Evolutionary conservation across 2,888 invertebrate genomes (phyloP), one percentile per base, ranked within the genome.

Genomic region (Priocnemis perturbator): DNA sequence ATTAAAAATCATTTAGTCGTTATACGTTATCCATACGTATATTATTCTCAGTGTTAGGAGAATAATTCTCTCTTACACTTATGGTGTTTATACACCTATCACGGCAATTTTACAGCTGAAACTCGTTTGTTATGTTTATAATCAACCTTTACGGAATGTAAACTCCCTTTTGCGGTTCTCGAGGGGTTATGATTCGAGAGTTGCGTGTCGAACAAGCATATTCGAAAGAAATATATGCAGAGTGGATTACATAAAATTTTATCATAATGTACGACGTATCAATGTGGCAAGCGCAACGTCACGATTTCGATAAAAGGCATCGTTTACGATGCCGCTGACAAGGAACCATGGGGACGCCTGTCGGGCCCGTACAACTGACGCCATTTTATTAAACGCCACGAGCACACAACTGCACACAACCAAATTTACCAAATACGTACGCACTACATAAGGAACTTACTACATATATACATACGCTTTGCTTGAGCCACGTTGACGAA

Each of bases 121-220:
- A 37, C 14, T 37, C 4, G 37, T 37, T 37, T 37, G 37, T 37
- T 3, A 37, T 11, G 37, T 11, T 26, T 37, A 37, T 37, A 11
- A 37, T 5, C 37, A 37, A 37, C 1, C 17, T 3, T 19, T 17
- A 17, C 50, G 19, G 19, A 19, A 50, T 50, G 50, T 50, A 19
- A 50, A 50, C 50, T 50, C n/a, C 19, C 37, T 50, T n/a, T 17
- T 50, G 19, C 50, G 19, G 14, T 2, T 50, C 19, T 17, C 5
- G 56, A 77, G 19, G 30, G 79, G 78, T 78, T 78, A 74, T 37
- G 69, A 60, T 37, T 55, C 57, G 50, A 11, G 47, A 21, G n/a
- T 44, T 20, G 20, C 45, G 7, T 45, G 9, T 1, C 47, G 20
- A 44, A 59, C 5, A 44, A 37, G 37, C 20, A 57, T 57, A 19